These are phyloP conservation scores for Crypturellus tataupa DNA, from an alignment of 2,797 vertebrate genomes.

Conservation along the genomic window DNA sequence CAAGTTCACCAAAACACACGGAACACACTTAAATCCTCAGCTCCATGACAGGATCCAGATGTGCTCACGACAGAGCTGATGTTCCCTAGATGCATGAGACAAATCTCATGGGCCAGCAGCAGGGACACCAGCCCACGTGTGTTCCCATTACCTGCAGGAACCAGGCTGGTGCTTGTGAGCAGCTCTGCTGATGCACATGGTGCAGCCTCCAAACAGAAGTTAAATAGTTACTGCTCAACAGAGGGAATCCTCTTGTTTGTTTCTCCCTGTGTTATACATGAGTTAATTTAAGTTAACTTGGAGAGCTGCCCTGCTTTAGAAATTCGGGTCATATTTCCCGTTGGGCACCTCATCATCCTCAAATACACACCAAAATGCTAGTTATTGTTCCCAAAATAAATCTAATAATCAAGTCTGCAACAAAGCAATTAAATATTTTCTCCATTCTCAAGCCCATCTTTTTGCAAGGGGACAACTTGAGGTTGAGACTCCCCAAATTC, in stretches of 20 bases:
- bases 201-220: neutral
- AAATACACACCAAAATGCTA: neutral
- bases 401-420: neutral
- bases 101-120: too few relatives aligned
- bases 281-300: neutral
- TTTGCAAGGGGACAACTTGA: neutral
- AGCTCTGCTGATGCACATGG: too few relatives aligned
- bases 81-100: neutral
- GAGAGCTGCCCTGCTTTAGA: conserved; percentile 18
- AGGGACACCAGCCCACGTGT: neutral
- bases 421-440: neutral
- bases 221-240: neutral
- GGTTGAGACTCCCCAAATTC: neutral
- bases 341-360: neutral
- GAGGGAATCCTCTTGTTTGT: neutral
- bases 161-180: neutral
- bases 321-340: neutral
- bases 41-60: rapidly evolving
- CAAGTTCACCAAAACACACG: neutral
- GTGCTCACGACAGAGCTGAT: neutral
- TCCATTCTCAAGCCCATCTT: neutral
- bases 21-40: neutral
- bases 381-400: conserved; percentile 5
- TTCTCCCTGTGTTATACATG: rapidly evolving
- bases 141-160: neutral